A percentile compares a stretch with the other conserved stretches of the same genome.
phyloP scores from a whole-genome alignment of 2,113 vertebrate species.

The Daboia siamensis region DNA sequence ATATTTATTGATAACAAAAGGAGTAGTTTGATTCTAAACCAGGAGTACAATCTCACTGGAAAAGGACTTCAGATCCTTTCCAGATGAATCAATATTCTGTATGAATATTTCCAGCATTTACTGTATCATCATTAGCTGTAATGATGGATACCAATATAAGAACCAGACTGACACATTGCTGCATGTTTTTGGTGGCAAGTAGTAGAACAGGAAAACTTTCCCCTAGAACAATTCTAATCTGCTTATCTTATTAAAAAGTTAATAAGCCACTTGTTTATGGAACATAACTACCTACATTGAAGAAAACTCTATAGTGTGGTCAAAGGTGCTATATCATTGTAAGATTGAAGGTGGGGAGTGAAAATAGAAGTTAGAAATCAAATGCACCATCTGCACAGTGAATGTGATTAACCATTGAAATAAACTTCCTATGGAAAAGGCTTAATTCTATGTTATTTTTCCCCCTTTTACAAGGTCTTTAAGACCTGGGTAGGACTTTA shows the following conservation, averaged over 20 bases:
- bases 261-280: constrained; percentile 17
- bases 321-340: neutral
- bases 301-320: neutral
- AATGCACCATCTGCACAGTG: neutral
- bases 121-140: constrained; percentile 10
- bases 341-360: neutral
- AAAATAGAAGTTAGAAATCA: neutral
- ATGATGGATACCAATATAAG: neutral
- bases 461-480: neutral
- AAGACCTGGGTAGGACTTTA: neutral
- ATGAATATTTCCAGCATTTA: constrained; percentile 1
- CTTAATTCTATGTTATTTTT: neutral
- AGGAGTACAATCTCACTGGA: neutral
- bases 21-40: neutral
- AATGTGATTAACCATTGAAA: neutral
- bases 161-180: constrained; percentile 10
- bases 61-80: neutral
- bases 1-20: neutral
- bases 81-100: neutral
- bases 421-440: neutral
- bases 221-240: constrained; percentile 1
- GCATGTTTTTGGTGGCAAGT: neutral
- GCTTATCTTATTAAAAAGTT: constrained; percentile 25
- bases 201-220: neutral
- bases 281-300: constrained; percentile 5